Evolutionary conservation across 2,113 vertebrate species (phyloP), one percentile per base, ranked within the genome.

Genomic region (Epinephelus lanceolatus): DNA sequence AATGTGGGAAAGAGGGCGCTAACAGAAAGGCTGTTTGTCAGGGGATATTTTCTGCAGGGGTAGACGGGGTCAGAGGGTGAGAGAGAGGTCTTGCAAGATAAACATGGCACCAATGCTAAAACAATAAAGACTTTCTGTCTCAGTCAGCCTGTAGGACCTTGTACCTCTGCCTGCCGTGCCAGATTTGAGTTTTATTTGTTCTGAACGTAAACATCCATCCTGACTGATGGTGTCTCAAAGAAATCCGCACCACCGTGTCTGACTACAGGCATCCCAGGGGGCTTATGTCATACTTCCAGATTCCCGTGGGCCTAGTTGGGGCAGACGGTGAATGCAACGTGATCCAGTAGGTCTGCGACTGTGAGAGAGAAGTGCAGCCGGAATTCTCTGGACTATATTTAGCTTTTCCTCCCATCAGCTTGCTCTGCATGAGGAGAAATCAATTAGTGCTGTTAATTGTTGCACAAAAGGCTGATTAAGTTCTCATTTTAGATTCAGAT

Each of bases 1-100:
- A 91, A 93, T 91, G 93, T 94, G 94, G 93, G 94, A 94, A 94
- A 92, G 73, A 84, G 81, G 81, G 84, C 56, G 79, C 73, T 73
- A 66, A 42, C 78, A 90, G 84, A 89, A 80, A 83, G 85, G 75
- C 69, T 86, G 81, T 92, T 88, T 94, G 89, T 88, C 79, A 73
- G 68, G 55, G 75, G 68, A 37, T 81, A 42, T 90, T 81, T 89
- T 78, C 33, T 86, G 65, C 73, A 25, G 18, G 78, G 79, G 69
- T 56, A 83, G 59, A 86, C 19, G 5, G 81, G 72, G 86, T 87
- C 68, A 81, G 77, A 90, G 89, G 81, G 84, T 76, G 89, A 90
- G 70, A 78, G 80, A 65, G 84, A 88, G 91, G 91, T 94, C 91
- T 77, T 60, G 82, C 71, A 88, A 93, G 73, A 93, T 88, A 94